A percentile compares a stretch with the other conserved stretches of the same genome.
phyloP scores from a whole-genome alignment of 2,113 vertebrate genomes.

The Numida meleagris region DNA sequence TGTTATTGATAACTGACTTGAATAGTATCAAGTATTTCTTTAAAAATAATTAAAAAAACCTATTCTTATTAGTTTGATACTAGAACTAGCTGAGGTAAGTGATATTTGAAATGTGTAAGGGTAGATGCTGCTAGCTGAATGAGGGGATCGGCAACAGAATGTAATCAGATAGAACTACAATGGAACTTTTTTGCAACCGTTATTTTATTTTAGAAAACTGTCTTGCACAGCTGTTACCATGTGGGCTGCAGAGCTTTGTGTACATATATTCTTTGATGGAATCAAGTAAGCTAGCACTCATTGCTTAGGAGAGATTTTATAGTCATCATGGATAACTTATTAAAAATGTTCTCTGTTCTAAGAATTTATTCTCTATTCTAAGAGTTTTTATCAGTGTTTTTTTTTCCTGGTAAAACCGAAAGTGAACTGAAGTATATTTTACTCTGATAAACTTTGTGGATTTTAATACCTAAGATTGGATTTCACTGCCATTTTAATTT shows the following conservation, averaged over 20 bases:
- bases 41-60: background rate
- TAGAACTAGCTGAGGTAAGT: background rate
- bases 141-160: background rate
- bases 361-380: background rate
- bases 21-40: background rate
- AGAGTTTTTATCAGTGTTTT: slow-evolving; percentile 17
- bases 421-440: background rate
- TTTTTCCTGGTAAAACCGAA: background rate
- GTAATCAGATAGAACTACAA: background rate
- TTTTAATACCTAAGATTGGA: background rate
- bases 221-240: background rate
- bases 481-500: background rate
- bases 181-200: background rate
- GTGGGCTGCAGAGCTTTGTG: background rate
- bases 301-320: background rate
- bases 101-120: background rate
- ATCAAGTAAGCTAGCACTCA: background rate
- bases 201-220: background rate
- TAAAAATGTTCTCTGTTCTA: background rate
- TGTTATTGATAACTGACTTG: background rate
- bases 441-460: background rate
- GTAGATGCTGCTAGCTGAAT: background rate
- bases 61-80: background rate
- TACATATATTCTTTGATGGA: background rate
- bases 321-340: background rate